Percentiles rank a stretch among this genome's conserved stretches.
Evolutionary conservation across 2,113 vertebrate species (phyloP).

Genomic region (Sylvietta virens): DNA sequence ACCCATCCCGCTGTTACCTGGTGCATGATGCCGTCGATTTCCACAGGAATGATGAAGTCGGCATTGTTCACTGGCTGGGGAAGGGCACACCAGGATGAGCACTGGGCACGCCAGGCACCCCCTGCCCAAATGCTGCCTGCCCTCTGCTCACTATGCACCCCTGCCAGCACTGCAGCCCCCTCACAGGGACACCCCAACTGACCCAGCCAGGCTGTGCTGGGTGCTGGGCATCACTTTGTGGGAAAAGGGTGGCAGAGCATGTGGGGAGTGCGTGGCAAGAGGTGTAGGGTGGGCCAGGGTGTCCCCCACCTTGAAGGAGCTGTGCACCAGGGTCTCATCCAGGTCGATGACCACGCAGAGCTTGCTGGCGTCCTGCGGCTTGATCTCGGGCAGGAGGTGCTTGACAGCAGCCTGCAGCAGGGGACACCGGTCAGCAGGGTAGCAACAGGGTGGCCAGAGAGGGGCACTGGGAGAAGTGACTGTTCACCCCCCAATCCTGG

Average conservation of each 20-base stretch:
- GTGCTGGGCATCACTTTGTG: no score
- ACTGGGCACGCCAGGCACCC: background rate
- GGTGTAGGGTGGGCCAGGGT: background rate
- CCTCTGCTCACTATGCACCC: background rate
- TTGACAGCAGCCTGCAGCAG: slow-evolving; percentile 72
- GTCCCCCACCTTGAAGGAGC: slow-evolving; percentile 87
- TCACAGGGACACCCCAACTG: background rate
- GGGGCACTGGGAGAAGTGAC: background rate
- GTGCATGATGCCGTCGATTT: slow-evolving; percentile 92
- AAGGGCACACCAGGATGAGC: slow-evolving; percentile 1
- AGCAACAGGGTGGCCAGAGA: accelerated
- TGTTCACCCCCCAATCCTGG: background rate
- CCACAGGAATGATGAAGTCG: slow-evolving; percentile 91
- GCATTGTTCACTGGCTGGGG: slow-evolving; percentile 89
- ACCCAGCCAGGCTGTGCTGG: background rate
- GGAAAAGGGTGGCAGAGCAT: background rate
- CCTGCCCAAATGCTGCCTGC: background rate
- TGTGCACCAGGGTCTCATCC: slow-evolving; percentile 92
- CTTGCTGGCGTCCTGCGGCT: slow-evolving; percentile 83
- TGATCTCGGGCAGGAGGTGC: slow-evolving; percentile 84
- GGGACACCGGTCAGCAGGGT: background rate
- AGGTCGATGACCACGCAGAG: slow-evolving; percentile 92
- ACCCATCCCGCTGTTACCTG: slow-evolving; percentile 73
- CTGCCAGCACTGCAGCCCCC: background rate
- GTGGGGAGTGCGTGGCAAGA: background rate